Conservation (phyloP, 2,888 invertebrate species). For the Sarcophaga rosellei region DNA sequence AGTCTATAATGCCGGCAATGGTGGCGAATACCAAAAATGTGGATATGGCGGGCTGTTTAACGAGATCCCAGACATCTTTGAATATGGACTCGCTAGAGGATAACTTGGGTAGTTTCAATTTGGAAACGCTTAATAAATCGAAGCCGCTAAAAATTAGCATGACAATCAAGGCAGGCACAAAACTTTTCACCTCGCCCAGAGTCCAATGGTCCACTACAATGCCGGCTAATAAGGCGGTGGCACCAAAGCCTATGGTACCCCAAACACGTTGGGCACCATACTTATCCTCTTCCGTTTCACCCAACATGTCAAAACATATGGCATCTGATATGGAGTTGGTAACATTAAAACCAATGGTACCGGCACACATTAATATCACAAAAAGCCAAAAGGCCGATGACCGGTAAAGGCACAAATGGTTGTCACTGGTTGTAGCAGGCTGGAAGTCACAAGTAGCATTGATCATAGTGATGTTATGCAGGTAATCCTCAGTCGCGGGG, state of each 20-base stretch:
- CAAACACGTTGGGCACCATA: slow-evolving; percentile 91
- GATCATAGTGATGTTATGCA: background rate
- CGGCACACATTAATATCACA: slow-evolving; percentile 87
- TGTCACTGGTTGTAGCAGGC: slow-evolving; percentile 41
- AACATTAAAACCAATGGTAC: slow-evolving; percentile 91
- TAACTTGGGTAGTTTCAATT: slow-evolving; percentile 85
- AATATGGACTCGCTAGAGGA: slow-evolving; percentile 86
- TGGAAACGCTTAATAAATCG: slow-evolving; percentile 86
- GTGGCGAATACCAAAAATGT: slow-evolving; percentile 88
- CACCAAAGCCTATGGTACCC: slow-evolving; percentile 91
- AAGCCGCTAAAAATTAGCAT: slow-evolving; percentile 85
- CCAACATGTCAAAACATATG: slow-evolving; percentile 93
- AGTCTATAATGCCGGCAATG: slow-evolving; percentile 89
- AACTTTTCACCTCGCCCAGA: slow-evolving; percentile 83
- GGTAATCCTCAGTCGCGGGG: background rate
- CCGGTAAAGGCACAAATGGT: slow-evolving; percentile 82
- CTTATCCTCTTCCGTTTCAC: slow-evolving; percentile 85
- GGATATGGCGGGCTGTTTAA: slow-evolving; percentile 85
- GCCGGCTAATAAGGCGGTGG: slow-evolving; percentile 87
- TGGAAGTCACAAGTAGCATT: slow-evolving; percentile 69
- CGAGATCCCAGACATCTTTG: slow-evolving; percentile 84
- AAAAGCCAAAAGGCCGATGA: slow-evolving; percentile 88
- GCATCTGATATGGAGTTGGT: slow-evolving; percentile 94
- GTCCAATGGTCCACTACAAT: slow-evolving; percentile 87
- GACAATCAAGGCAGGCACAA: slow-evolving; percentile 88